Base-by-base conservation (phyloP, 2,888 invertebrate genomes). In the Polydrusus pterygomalis region DNA sequence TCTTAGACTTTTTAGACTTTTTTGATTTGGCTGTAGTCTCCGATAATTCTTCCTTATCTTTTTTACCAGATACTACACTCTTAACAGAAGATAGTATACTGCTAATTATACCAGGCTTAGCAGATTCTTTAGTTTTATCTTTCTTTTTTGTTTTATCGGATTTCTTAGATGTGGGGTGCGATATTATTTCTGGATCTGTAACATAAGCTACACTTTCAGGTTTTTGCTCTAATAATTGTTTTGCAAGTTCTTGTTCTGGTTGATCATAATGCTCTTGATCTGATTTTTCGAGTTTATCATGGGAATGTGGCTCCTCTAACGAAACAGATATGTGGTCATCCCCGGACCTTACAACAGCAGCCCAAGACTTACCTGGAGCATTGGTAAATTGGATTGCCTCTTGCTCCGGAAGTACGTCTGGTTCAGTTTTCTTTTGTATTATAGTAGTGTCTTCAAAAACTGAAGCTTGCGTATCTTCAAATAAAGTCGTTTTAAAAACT, bases 21-120 rank as follows among this genome's bases (percentile, higher is more conserved):
- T 74, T 78, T 64, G 54, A 70, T 20, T 77, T 77, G 13, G 25
- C 47, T 70, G 80, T 45, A 67, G 74, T 67, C 25, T 64, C 49
- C 40, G 51, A 38, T 17, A 67, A 13, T 18, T 73, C 68, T 13
- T 47, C 30, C 60, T 76, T 34, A n/a, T 25, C 65, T 34, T 74
- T 70, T 30, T 64, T 64, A 40, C 70, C 64, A 73, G 80, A 77
- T 15, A 85, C 80, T 25, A 80, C 83, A 64, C 81, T 83, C 18
- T 84, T 80, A 11, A 86, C 81, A 70, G 83, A 84, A 15, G 82
- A 79, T 10, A 84, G 80, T 13, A 86, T 78, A 13, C 80, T 81
- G 60, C 81, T 82, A 43, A 85, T 81, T 13, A 85, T 78, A 11
- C 83, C 82, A 1, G 82, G 78, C 77, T 82, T 83, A 17, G 81